Conservation (phyloP, 2,113 vertebrate genomes). For the Ptyas mucosa region DNA sequence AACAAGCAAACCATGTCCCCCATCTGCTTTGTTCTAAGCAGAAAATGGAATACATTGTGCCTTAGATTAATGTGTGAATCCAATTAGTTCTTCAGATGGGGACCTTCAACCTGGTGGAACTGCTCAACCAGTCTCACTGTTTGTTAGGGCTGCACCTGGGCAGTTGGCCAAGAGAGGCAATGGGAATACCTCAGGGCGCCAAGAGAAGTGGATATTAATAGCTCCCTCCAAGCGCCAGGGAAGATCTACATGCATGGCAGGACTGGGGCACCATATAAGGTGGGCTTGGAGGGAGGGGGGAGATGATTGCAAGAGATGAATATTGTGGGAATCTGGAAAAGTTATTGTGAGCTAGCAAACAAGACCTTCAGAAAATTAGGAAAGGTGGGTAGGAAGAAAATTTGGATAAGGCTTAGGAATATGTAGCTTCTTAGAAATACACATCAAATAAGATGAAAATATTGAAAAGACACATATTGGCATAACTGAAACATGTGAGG, state of each 20-base stretch:
- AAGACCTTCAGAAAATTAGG: not conserved
- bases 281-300: not conserved
- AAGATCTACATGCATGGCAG: not conserved
- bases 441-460: not conserved
- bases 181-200: not conserved
- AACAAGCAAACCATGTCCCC: not conserved
- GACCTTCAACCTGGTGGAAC: not conserved
- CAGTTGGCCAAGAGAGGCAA: not conserved
- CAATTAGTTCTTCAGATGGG: not conserved
- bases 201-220: conserved; percentile 6
- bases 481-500: not conserved
- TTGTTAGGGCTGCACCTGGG: not conserved
- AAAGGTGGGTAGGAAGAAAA: not conserved
- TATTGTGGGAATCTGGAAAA: not conserved
- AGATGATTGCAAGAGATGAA: not conserved
- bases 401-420: not conserved
- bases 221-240: not conserved
- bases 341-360: not conserved
- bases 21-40: not conserved
- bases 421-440: not conserved
- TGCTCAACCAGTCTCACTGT: not conserved
- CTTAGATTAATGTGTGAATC: not conserved
- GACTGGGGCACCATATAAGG: not conserved
- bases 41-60: not conserved
- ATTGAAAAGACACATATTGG: not conserved